These are phyloP conservation scores for Morpho deidamia DNA, from an alignment of 2,888 invertebrate species.

Conservation along the genomic window DNA sequence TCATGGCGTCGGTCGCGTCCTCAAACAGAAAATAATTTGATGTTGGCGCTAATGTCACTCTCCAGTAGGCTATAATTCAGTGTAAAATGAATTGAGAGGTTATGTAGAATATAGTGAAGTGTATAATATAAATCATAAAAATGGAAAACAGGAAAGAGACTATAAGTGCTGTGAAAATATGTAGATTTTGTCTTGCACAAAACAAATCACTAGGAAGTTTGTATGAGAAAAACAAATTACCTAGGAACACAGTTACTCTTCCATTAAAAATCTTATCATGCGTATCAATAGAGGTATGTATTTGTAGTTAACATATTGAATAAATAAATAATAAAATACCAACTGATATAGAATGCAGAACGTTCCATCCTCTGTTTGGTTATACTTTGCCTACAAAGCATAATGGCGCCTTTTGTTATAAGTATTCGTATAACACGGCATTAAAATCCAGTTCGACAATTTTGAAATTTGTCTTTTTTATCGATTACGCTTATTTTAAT, in stretches of 20 bases:
- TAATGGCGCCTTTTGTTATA: conserved; percentile 24
- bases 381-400: conserved; percentile 21
- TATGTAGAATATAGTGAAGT: conserved; percentile 38
- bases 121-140: conserved; percentile 31
- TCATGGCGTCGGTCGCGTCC: conserved; percentile 16
- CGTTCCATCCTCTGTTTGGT: conserved; percentile 27
- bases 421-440: background rate
- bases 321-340: background rate
- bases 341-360: conserved; percentile 11
- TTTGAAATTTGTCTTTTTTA: background rate
- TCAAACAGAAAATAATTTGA: conserved; percentile 3
- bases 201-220: conserved; percentile 81
- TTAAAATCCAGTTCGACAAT: background rate
- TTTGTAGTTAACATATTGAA: background rate
- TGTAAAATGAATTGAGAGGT: conserved; percentile 40
- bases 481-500: conserved; percentile 2
- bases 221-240: conserved; percentile 77
- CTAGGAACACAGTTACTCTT: conserved; percentile 81
- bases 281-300: conserved; percentile 85
- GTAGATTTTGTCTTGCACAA: conserved; percentile 86
- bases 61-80: conserved; percentile 8
- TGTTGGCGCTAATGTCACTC: conserved; percentile 23
- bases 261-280: conserved; percentile 87
- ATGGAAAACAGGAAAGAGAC: conserved; percentile 81
- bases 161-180: conserved; percentile 81